Evolutionary conservation across 2,113 vertebrate genomes (phyloP), one percentile per base, ranked within the genome.

Genomic region (Grammomys dolichurus): DNA sequence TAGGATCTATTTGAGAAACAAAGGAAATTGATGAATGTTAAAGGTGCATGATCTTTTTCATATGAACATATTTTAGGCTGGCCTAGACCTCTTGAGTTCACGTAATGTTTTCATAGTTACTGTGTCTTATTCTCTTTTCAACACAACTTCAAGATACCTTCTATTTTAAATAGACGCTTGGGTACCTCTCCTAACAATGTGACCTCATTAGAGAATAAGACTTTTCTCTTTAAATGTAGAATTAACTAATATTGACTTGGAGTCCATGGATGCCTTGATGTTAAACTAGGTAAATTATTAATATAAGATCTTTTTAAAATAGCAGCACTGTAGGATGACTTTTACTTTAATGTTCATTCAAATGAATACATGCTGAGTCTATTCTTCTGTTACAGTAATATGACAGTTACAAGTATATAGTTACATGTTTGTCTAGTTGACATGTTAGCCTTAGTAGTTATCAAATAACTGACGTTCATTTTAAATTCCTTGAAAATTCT

Each of bases 211-310:
- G 76, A 77, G 12, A 73, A 72, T 58, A n/a, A 91, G 13, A 10
- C 0, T 87, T 76, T 93, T 89, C 31, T 56, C 3, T 51, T 87
- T 73, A 54, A 92, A 73, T 87, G 19, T 82, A 84, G 6, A 89
- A 69, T 87, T 95, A 73, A n/a, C 78, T 63, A 85, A 78, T 28
- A 33, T 2, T 46, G 1, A 7, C 7, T 78, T 60, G 51, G 58
- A 14, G 51, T 85, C 51, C 1, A 43, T 48, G 2, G 10, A 31
- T 84, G 14, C 56, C 31, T 94, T 92, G 36, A 87, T 87, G 12
- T 95, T 75, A 94, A 69, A 10, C 84, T 43, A 88, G 31, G 43
- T 88, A 65, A 80, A 69, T 86, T 86, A 70, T 67, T 78, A 88
- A 69, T 72, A 58, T 20, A 93, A 92, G 19, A 88, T 43, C 12